Evolutionary conservation across 2,797 vertebrate genomes (phyloP), one percentile per base, ranked within the genome.

Genomic region (Takifugu rubripes): DNA sequence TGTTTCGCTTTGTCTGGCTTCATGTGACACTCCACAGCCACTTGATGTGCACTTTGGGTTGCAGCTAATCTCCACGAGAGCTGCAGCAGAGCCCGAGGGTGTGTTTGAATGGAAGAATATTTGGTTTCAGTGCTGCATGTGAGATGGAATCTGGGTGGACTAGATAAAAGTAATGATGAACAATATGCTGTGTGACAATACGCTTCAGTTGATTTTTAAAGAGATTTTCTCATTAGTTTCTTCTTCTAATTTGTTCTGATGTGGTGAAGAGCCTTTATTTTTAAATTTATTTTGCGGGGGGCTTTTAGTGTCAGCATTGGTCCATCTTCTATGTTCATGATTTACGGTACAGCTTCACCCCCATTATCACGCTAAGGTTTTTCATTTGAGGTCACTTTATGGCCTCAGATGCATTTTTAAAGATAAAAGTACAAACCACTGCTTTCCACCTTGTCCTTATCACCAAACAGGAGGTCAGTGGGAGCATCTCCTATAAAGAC

Each of bases 21-120:
- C 75, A 72, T 56, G 47, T 56, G 52, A 68, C 75, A 67, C 66
- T 76, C 60, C 15, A 58, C 49, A 5, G n/a, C 40, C 49, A 51
- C 49, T 75, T 15, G 1, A 63, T 42, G 66, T 69, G 67, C 69
- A 59, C 64, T 62, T 51, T 33, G 64, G 65, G 66, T 75, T 61
- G 49, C 48, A 43, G 57, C 48, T 69, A 44, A 59, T 67, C 58
- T 64, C 63, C 49, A 52, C 27, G 48, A 52, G 50, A 43, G 52
- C 64, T 62, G 25, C 46, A 59, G 51, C 1, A 16, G 27, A 67
- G 55, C 49, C 66, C 55, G 33, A 31, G 42, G 61, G 27, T 52
- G 11, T 5, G 9, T 27, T 42, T 54, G 59, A 58, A 66, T 56
- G 62, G 46, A 63, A 55, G 50, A 51, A 68, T 56, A 64, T 64